Evolutionary conservation across 2,113 vertebrate genomes (phyloP).

Genomic region (Pelecanoides urinatrix): DNA sequence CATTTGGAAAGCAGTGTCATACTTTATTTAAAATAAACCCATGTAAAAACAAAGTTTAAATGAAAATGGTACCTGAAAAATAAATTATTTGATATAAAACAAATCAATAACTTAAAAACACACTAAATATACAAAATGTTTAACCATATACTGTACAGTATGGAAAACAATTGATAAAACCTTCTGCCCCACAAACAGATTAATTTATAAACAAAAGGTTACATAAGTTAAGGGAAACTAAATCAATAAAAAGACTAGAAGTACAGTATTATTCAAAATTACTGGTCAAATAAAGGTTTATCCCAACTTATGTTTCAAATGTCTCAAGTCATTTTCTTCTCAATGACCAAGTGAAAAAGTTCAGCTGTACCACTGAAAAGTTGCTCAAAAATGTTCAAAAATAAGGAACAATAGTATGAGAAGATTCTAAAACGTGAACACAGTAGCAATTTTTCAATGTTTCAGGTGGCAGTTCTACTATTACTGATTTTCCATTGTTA

Average conservation of each 20-base stretch:
- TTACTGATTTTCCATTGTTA: neutral
- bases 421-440: neutral
- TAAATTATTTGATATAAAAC: conserved; percentile 84
- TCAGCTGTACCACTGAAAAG: neutral
- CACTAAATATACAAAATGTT: conserved; percentile 82
- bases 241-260: conserved; percentile 45
- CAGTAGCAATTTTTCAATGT: neutral
- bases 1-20: conserved; percentile 81
- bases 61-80: conserved; percentile 83
- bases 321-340: conserved; percentile 42
- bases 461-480: neutral
- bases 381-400: conserved; percentile 22
- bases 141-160: conserved; percentile 82
- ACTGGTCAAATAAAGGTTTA: conserved; percentile 25
- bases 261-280: conserved; percentile 39
- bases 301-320: conserved; percentile 25
- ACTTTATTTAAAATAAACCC: conserved; percentile 87
- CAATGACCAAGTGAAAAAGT: conserved; percentile 58
- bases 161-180: conserved; percentile 77
- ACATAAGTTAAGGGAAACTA: conserved; percentile 58
- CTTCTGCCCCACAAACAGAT: conserved; percentile 70
- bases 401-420: neutral
- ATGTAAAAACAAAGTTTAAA: conserved; percentile 85
- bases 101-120: conserved; percentile 84
- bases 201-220: conserved; percentile 63